Conservation (phyloP, 2,888 invertebrate species). For the Drosophila kanekoi region DNA sequence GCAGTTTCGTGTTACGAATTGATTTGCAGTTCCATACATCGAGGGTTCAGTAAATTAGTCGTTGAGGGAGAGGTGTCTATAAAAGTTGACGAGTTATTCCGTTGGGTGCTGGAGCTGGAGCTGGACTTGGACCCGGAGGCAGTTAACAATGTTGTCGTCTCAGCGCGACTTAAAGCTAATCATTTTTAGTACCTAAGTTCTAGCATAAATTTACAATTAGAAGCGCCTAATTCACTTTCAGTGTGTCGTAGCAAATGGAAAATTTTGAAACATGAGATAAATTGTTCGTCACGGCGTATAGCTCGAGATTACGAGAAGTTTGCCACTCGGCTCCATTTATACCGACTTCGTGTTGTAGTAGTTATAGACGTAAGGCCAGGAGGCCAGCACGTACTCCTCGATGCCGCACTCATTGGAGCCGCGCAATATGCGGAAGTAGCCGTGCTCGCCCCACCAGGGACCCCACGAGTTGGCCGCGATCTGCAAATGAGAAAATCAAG, state of each 20-base stretch:
- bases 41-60: conserved; percentile 39
- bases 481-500: conserved; percentile 85
- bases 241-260: conserved; percentile 71
- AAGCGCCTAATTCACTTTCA: conserved; percentile 79
- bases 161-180: conserved; percentile 72
- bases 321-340: conserved; percentile 23
- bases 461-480: conserved; percentile 98
- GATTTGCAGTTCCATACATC: conserved; percentile 24
- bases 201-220: conserved; percentile 74
- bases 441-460: conserved; percentile 94
- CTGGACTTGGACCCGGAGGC: conserved; percentile 37
- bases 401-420: conserved; percentile 95
- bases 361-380: conserved; percentile 87
- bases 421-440: conserved; percentile 94
- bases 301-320: conserved; percentile 59
- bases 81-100: conserved; percentile 25
- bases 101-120: conserved; percentile 26
- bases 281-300: conserved; percentile 62
- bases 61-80: conserved; percentile 13
- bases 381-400: conserved; percentile 94
- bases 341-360: conserved; percentile 72
- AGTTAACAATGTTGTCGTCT: conserved; percentile 58
- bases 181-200: conserved; percentile 71
- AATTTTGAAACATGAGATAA: conserved; percentile 74
- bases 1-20: conserved; percentile 64